These are phyloP conservation scores for Brachionichthys hirsutus DNA, from an alignment of 2,113 vertebrate genomes.

Conservation along the genomic window DNA sequence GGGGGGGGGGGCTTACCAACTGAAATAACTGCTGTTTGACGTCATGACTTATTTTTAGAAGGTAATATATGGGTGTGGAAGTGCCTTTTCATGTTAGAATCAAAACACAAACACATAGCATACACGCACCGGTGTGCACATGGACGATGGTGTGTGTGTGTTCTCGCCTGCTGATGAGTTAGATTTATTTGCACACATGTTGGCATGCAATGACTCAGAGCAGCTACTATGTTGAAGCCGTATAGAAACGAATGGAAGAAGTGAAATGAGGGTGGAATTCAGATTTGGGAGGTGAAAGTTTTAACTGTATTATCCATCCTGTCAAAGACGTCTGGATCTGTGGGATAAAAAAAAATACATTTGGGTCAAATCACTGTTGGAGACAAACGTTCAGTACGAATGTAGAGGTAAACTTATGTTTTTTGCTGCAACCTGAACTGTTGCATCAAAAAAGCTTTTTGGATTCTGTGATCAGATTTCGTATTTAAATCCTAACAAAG, in stretches of 20 bases:
- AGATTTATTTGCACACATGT: constrained; percentile 28
- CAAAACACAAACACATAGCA: constrained; percentile 77
- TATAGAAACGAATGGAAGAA: neutral
- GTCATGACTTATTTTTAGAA: constrained; percentile 90
- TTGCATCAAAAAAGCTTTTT: too few relatives aligned
- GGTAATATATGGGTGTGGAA: constrained; percentile 83
- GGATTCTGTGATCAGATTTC: too few relatives aligned
- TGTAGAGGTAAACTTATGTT: too few relatives aligned
- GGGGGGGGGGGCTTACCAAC: constrained; percentile 81
- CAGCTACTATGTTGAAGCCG: constrained; percentile 13
- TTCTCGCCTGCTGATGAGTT: constrained; percentile 52
- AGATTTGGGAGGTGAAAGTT: constrained; percentile 14
- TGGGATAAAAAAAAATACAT: too few relatives aligned
- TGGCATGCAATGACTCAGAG: constrained; percentile 8
- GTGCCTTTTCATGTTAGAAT: constrained; percentile 83
- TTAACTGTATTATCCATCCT: constrained; percentile 30
- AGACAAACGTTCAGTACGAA: too few relatives aligned
- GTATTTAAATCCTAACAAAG: too few relatives aligned
- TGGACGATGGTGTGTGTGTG: constrained; percentile 18
- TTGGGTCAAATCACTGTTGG: too few relatives aligned
- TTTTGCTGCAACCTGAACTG: too few relatives aligned
- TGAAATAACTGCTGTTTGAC: constrained; percentile 82
- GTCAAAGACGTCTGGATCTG: too few relatives aligned
- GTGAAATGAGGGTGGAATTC: neutral
- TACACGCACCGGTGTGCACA: constrained; percentile 51